These are phyloP conservation scores for Entomobrya proxima DNA, from an alignment of 2,888 invertebrate genomes.

Conservation along the genomic window DNA sequence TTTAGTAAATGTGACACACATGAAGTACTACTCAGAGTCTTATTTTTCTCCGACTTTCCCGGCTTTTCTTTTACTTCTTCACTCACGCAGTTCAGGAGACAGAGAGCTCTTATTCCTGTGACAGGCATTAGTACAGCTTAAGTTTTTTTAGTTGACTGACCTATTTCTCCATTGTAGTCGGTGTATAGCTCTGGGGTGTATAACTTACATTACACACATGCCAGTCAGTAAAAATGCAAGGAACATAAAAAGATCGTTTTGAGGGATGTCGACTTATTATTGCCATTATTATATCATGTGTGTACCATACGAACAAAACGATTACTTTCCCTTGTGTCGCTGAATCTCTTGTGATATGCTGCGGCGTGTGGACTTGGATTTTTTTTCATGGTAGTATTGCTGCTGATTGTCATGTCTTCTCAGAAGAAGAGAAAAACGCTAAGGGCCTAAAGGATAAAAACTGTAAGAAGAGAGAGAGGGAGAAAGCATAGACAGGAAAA, in stretches of 20 bases:
- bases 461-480: neutral
- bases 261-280: slow-evolving; percentile 43
- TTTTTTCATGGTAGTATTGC: slow-evolving; percentile 23
- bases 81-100: slow-evolving; percentile 5
- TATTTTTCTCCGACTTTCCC: slow-evolving; percentile 19
- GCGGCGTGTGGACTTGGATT: neutral
- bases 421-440: neutral
- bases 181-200: neutral
- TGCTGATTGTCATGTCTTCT: slow-evolving; percentile 38
- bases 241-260: slow-evolving; percentile 36
- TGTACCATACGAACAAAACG: slow-evolving; percentile 37
- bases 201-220: neutral
- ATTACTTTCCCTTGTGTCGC: slow-evolving; percentile 40
- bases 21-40: slow-evolving; percentile 35
- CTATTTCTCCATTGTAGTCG: slow-evolving; percentile 48
- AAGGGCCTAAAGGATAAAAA: slow-evolving; percentile 28
- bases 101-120: slow-evolving; percentile 26
- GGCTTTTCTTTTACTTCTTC: neutral
- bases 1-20: slow-evolving; percentile 60
- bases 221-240: neutral
- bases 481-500: slow-evolving; percentile 27
- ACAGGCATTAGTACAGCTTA: slow-evolving; percentile 64
- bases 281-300: neutral
- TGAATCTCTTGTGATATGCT: neutral
- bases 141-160: slow-evolving; percentile 58